phyloP scores from a whole-genome alignment of 2,113 vertebrate genomes.

The Pseudorasbora parva region DNA sequence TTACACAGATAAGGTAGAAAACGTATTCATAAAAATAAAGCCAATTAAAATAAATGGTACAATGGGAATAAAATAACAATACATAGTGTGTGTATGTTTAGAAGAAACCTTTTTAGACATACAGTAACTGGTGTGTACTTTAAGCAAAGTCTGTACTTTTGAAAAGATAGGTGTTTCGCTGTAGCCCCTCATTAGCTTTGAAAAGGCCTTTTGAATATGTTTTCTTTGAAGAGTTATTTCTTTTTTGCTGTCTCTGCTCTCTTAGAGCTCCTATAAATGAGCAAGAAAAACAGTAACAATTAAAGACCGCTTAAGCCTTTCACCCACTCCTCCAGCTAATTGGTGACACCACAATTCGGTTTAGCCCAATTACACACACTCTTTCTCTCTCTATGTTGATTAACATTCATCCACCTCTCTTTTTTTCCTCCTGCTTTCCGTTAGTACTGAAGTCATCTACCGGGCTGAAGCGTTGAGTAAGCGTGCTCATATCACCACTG shows the following conservation, averaged over 20 bases:
- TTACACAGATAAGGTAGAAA: background rate
- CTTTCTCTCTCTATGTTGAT: slow-evolving; percentile 59
- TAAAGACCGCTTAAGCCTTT: slow-evolving; percentile 46
- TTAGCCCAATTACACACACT: slow-evolving; percentile 47
- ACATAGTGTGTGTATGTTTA: background rate
- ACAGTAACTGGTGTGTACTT: background rate
- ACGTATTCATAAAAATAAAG: background rate
- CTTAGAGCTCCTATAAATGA: slow-evolving; percentile 36
- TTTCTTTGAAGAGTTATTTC: slow-evolving; percentile 45
- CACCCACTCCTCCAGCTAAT: slow-evolving; percentile 50
- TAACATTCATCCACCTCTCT: slow-evolving; percentile 64
- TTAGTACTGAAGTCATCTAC: slow-evolving; percentile 24
- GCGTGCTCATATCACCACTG: background rate
- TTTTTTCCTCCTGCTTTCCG: slow-evolving; percentile 29
- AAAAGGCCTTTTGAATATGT: slow-evolving; percentile 35
- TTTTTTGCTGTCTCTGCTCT: slow-evolving; percentile 13
- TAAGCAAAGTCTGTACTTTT: slow-evolving; percentile 19
- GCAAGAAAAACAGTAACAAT: slow-evolving; percentile 51
- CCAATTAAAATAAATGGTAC: background rate
- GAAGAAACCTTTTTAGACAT: background rate
- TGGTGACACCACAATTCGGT: slow-evolving; percentile 54
- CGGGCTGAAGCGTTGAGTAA: slow-evolving; percentile 35
- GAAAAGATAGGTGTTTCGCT: slow-evolving; percentile 24
- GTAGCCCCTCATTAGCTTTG: slow-evolving; percentile 50
- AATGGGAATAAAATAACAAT: slow-evolving; percentile 3